These are phyloP conservation scores for Brachypteracias leptosomus DNA, from an alignment of 2,113 vertebrate genomes.

Conservation along the genomic window DNA sequence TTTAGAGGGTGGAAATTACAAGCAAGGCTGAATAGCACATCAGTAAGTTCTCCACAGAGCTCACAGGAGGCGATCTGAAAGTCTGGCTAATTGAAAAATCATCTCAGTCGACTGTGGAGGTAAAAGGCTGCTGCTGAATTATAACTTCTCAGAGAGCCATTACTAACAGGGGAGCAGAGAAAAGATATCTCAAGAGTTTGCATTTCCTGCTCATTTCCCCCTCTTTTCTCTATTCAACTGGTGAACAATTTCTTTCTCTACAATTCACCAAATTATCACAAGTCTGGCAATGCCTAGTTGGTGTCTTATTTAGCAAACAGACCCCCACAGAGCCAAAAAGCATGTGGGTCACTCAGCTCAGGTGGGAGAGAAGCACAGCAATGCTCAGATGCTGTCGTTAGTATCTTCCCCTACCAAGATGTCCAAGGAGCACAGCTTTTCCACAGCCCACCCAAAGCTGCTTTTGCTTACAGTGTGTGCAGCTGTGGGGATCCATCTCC, in stretches of 20 bases:
- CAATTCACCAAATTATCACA: neutral
- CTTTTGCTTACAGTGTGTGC: neutral
- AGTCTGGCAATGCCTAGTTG: neutral
- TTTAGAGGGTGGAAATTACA: neutral
- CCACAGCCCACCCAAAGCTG: no score
- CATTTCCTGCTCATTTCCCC: neutral
- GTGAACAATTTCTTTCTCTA: neutral
- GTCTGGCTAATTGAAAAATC: slow-evolving; percentile 38
- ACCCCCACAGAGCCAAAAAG: neutral
- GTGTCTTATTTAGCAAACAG: neutral
- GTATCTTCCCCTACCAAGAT: neutral
- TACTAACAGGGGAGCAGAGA: neutral
- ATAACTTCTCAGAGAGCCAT: neutral
- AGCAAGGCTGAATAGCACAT: neutral
- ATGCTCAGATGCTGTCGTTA: neutral
- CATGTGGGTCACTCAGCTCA: neutral
- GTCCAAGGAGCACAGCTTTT: neutral
- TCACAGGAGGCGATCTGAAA: neutral
- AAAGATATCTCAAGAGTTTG: neutral
- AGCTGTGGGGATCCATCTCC: neutral
- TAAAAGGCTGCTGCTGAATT: slow-evolving; percentile 36
- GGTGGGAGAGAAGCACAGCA: neutral
- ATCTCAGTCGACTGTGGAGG: neutral
- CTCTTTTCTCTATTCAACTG: neutral
- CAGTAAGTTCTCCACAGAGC: neutral